Base-by-base conservation (phyloP, 2,888 invertebrate species). In the Gymnosoma rotundatum region DNA sequence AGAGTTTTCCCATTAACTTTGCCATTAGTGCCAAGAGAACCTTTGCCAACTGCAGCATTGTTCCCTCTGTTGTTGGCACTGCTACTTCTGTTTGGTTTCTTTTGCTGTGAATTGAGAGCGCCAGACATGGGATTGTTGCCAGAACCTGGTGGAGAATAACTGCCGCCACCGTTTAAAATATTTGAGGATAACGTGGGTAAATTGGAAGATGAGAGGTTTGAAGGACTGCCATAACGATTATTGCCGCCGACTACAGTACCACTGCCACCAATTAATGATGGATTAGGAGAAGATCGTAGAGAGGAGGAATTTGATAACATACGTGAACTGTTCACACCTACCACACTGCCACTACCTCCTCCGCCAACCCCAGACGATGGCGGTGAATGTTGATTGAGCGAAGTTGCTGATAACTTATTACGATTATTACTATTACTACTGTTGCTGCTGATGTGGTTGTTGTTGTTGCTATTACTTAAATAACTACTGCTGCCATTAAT, bases 401-500 rank as follows among this genome's bases (percentile, higher is more conserved):
- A 87, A 88, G 87, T 88, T 76, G 83, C 86, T 88, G 87, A 88
- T 90, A 90, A 87, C 89, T 90, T 90, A 89, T 88, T 90, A 90
- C 90, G 90, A 90, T 88, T 90, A 89, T 88, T 91, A 88, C 86
- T 91, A 89, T 86, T 89, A 87, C 85, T 90, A 90, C 87, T 90
- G 90, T 89, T 89, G 90, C 87, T 90, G 74, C 25, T 78, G 36
- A 21, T 42, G 78, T 78, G 6, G 12, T 42, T 38, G 52, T 78
- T 78, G 52, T 56, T 79, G 88, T 87, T 91, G 88, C 86, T 91
- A 89, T 86, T 89, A 86, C 86, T 88, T 87, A 86, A 88, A 88
- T 88, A 89, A 89, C 87, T 90, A 90, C 89, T 90, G 89, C 89
- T 90, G 87, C 87, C 90, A 87, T 88, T 87, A 72, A 72, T 79